These are phyloP conservation scores for Drosophila tropicalis DNA, from an alignment of 1,140 invertebrate species.

Conservation along the genomic window DNA sequence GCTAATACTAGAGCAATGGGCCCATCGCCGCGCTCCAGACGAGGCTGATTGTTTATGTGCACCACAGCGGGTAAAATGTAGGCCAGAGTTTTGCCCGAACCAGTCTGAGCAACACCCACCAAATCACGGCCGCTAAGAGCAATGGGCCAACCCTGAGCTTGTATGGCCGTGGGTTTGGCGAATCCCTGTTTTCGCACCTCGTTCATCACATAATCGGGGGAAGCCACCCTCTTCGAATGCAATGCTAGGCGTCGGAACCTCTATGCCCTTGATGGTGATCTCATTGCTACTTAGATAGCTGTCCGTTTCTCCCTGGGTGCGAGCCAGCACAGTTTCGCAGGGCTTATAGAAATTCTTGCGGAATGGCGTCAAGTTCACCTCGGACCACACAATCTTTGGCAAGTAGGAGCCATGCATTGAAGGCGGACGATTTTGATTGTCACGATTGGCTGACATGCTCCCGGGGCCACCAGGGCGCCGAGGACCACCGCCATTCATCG, in stretches of 20 bases:
- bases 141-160: constrained; percentile 96
- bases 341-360: constrained; percentile 97
- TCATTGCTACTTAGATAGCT: constrained; percentile 90
- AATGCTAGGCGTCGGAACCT: constrained; percentile 91
- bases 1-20: constrained; percentile 96
- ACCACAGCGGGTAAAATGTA: constrained; percentile 94
- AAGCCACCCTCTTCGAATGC: constrained; percentile 93
- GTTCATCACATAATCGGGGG: constrained; percentile 92
- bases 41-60: constrained; percentile 96
- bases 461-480: constrained; percentile 52
- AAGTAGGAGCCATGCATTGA: constrained; percentile 86
- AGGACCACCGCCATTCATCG: constrained; percentile 54
- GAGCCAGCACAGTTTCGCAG: constrained; percentile 88
- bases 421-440: constrained; percentile 83
- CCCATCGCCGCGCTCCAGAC: constrained; percentile 89
- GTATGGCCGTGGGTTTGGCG: constrained; percentile 94
- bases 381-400: constrained; percentile 90
- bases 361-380: constrained; percentile 90
- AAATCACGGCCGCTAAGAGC: constrained; percentile 95
- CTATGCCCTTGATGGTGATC: constrained; percentile 92
- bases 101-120: constrained; percentile 98
- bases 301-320: constrained; percentile 89
- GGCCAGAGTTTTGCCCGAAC: constrained; percentile 95
- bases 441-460: constrained; percentile 34
- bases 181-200: constrained; percentile 93